Evolutionary conservation across 2,888 invertebrate species (phyloP), one percentile per base, ranked within the genome.

Genomic region (Aspidiotus rigidus): DNA sequence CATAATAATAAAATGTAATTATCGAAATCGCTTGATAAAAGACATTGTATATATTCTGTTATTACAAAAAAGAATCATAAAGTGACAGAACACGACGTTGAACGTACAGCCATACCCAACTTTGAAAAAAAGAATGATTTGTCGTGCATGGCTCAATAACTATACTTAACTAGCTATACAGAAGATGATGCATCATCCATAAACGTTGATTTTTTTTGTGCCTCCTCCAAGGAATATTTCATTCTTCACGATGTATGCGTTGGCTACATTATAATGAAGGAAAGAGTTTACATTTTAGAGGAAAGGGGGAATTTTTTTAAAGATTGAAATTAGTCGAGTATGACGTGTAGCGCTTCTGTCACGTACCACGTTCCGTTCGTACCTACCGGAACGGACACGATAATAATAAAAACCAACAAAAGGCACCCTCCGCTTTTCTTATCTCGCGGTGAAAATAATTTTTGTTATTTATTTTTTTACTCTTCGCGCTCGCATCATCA

Each of bases 401-500:
- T 67, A 67, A 67, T 67, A 67, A 67, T 44, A 67, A 67, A 67
- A 67, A 67, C 67, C 67, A 67, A 67, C 67, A 66, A 67, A 67
- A 60, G 67, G 67, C 67, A 67, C 67, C 67, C 67, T 67, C 67
- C 60, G 49, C 67, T 60, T 64, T 64, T 40, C 28, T 28, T 28
- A 28, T 28, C 28, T 28, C 28, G 28, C 28, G 28, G 28, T 57
- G 60, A 64, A 67, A 67, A 13, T 60, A 67, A 60, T 60, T 60
- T 67, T 67, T 59, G 67, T 60, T 60, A 39, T 7, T 39, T 59
- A 28, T 59, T 42, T 28, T 56, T 55, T 28, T 13, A 39, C 17
- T 53, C n/a, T 17, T 62, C 13, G 44, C 41, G 56, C 16, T 15
- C n/a, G 57, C 28, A 44, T 39, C 63, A 49, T 49, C 41, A 17